These are phyloP conservation scores for Cyanocitta stelleri DNA, from an alignment of 2,113 vertebrate species.

Conservation along the genomic window DNA sequence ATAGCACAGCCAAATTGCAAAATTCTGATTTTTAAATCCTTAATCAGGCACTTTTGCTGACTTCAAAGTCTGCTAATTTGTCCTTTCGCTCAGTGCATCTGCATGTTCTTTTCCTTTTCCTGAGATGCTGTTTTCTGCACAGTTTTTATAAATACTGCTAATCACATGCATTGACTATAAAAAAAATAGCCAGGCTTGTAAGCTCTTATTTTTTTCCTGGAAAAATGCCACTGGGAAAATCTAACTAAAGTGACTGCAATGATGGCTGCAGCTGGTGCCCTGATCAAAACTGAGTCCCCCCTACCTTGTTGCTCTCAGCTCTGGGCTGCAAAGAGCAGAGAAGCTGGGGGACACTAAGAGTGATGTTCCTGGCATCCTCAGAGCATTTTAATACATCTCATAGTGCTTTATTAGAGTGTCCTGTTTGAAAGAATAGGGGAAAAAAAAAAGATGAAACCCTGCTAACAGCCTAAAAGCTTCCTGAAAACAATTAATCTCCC, in stretches of 20 bases:
- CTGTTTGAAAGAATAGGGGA: not conserved
- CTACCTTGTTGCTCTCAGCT: not conserved
- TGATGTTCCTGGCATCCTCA: not conserved
- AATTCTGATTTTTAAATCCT: slow-evolving; percentile 24
- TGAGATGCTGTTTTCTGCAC: slow-evolving; percentile 33
- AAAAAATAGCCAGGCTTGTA: slow-evolving; percentile 19
- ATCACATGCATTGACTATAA: slow-evolving; percentile 48
- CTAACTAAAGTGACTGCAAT: not conserved
- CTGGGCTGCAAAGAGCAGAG: not conserved
- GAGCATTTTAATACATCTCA: not conserved
- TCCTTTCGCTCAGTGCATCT: slow-evolving; percentile 36
- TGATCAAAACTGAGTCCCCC: not conserved
- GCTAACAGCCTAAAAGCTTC: slow-evolving; percentile 1
- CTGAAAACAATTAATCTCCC: slow-evolving; percentile 18
- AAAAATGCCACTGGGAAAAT: slow-evolving; percentile 29
- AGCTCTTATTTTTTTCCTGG: not conserved
- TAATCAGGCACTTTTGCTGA: slow-evolving; percentile 50
- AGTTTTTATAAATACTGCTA: slow-evolving; percentile 52
- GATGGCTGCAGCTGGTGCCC: slow-evolving; percentile 10
- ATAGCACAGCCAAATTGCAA: not conserved
- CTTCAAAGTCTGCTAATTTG: slow-evolving; percentile 46
- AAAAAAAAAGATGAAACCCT: not conserved
- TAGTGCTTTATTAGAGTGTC: not conserved
- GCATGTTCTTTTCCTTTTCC: slow-evolving; percentile 51
- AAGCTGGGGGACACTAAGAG: not conserved